Evolutionary conservation across 2,888 invertebrate genomes (phyloP), one percentile per base, ranked within the genome.

Genomic region (Hirtodrosophila histrioides): DNA sequence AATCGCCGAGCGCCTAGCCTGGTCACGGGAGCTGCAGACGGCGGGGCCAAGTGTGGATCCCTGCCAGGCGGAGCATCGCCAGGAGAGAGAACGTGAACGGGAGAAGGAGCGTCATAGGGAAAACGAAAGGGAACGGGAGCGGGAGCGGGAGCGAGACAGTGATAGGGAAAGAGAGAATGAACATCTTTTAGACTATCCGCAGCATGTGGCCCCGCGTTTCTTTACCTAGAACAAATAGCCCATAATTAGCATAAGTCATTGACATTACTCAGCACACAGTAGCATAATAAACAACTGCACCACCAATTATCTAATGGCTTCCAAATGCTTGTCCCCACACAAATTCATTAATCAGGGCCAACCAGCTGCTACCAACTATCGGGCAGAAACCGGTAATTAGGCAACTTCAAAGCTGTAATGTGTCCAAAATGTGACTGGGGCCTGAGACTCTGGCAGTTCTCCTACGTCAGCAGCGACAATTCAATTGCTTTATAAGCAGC

Each of bases 241-340:
- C 27, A 41, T 3, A 63, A 57, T 31, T 44, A 63, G 31, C 17
- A 9, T 56, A 51, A 53, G 37, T 27, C 23, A 41, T 3, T 12
- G 10, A 29, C 54, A 63, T 39, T 46, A 41, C 5, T 44, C 24
- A 63, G 80, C 80, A 76, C 68, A 57, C 63, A 78, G 50, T 77
- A 73, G 51, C 37, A 51, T 12, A 82, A 27, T 82, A 70, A 82
- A 66, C n/a, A 66, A 54, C 27, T 69, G 75, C 82, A 78, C 75
- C 57, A 29, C 17, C 7, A 48, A 50, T 29, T 33, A 53, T 29
- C 6, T 17, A 12, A 49, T 40, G 7, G 11, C 10, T 23, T 27
- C 8, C 12, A n/a, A 36, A 31, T 57, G 17, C 50, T 46, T 11
- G 17, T n/a, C 4, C 9, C 29, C 24, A 27, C 27, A 46, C 45